phyloP scores from a whole-genome alignment of 2,888 invertebrate genomes.

The Margaritifera margaritifera region DNA sequence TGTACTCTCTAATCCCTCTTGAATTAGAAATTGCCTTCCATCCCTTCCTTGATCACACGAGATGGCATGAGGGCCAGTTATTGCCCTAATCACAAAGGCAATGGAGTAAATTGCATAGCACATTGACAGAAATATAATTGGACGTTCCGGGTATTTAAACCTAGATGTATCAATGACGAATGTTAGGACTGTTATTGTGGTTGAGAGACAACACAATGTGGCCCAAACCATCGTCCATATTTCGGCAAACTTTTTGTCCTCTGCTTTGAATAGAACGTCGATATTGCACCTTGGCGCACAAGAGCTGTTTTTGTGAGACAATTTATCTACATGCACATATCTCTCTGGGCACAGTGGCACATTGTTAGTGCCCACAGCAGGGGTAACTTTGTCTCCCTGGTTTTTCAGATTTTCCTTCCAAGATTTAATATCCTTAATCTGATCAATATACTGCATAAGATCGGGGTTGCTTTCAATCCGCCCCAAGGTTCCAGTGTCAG shows the following conservation, averaged over 20 bases:
- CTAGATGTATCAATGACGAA: conserved; percentile 72
- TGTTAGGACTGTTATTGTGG: conserved; percentile 71
- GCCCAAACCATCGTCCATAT: conserved; percentile 86
- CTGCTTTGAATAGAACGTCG: conserved; percentile 80
- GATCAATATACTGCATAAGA: conserved; percentile 45
- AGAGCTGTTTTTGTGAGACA: conserved; percentile 53
- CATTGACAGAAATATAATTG: conserved; percentile 73
- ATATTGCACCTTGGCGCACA: conserved; percentile 77
- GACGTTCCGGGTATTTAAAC: conserved; percentile 74
- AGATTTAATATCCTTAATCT: conserved; percentile 20
- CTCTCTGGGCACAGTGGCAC: conserved; percentile 53
- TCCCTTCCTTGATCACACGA: conserved; percentile 77
- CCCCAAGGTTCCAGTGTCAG: conserved; percentile 40
- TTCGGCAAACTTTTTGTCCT: conserved; percentile 82
- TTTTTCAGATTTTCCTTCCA: conserved; percentile 12
- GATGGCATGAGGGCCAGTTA: conserved; percentile 66
- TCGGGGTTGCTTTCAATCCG: conserved; percentile 41
- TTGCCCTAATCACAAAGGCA: conserved; percentile 72
- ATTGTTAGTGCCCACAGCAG: neutral
- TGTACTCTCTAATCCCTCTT: conserved; percentile 75
- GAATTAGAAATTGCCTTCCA: conserved; percentile 73
- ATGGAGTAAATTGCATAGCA: conserved; percentile 72
- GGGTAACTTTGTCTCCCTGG: neutral
- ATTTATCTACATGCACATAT: conserved; percentile 65
- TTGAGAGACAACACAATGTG: conserved; percentile 80